Evolutionary conservation across 2,888 invertebrate species (phyloP).

Genomic region (Drosophila percnosoma): DNA sequence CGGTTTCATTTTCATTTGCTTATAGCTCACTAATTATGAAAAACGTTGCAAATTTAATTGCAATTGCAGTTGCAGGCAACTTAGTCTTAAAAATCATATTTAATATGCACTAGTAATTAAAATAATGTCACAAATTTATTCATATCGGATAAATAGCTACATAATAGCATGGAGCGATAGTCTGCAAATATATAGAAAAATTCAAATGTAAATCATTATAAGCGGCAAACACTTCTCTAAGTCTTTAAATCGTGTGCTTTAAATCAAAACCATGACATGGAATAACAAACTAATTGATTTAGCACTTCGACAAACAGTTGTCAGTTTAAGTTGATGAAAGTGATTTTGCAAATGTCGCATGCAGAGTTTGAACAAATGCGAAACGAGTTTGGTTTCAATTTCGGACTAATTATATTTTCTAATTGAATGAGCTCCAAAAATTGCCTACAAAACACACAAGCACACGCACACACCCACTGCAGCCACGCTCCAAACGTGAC

Average conservation of each 20-base stretch:
- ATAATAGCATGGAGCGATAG: background rate
- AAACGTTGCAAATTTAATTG: conserved; percentile 45
- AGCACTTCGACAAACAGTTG: background rate
- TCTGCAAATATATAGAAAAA: background rate
- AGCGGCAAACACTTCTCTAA: background rate
- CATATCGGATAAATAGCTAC: background rate
- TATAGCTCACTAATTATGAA: conserved; percentile 61
- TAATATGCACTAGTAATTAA: conserved; percentile 34
- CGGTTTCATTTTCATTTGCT: conserved; percentile 60
- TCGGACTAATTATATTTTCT: conserved; percentile 64
- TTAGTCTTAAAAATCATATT: conserved; percentile 9
- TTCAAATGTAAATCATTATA: background rate
- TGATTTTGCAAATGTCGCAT: conserved; percentile 1
- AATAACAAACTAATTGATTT: background rate
- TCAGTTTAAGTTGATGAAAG: conserved; percentile 9
- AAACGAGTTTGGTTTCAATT: conserved; percentile 13
- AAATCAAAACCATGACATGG: background rate
- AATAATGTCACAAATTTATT: conserved; percentile 1
- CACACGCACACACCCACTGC: background rate
- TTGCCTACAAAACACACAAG: conserved; percentile 8
- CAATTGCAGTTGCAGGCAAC: conserved; percentile 4
- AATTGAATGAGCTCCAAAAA: conserved; percentile 44
- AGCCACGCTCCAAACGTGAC: conserved; percentile 23
- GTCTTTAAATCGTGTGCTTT: background rate
- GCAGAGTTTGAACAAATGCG: conserved; percentile 5